Percentiles rank a stretch among this genome's conserved stretches.
Conservation (phyloP, 1,140 invertebrate genomes). For the Brachionus asplanchnoidis region DNA sequence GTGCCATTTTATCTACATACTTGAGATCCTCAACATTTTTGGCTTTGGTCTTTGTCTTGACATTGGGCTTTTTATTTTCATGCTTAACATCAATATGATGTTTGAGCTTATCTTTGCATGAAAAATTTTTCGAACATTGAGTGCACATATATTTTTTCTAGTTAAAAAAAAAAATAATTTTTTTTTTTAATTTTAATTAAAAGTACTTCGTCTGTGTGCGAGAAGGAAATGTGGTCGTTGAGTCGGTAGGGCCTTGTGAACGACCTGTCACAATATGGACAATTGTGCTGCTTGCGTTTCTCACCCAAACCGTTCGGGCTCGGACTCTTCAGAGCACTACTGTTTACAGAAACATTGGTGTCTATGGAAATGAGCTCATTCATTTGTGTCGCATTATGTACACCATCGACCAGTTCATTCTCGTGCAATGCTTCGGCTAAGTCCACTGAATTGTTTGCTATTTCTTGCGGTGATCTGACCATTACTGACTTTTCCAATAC, state of each 20-base stretch:
- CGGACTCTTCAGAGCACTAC: neutral
- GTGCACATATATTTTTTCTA: slow-evolving; percentile 40
- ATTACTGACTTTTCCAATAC: neutral
- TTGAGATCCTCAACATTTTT: slow-evolving; percentile 38
- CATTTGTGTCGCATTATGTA: neutral
- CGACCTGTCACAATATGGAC: slow-evolving; percentile 37
- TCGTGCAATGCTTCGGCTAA: neutral
- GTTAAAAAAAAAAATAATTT: neutral
- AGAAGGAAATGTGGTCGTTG: slow-evolving; percentile 38
- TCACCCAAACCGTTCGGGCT: neutral
- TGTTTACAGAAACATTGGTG: neutral
- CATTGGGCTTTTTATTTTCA: slow-evolving; percentile 39
- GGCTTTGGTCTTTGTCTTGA: neutral
- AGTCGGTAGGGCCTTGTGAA: slow-evolving; percentile 39
- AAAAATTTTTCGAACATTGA: slow-evolving; percentile 37
- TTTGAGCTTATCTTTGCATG: slow-evolving; percentile 40
- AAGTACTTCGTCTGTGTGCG: slow-evolving; percentile 39
- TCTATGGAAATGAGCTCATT: neutral
- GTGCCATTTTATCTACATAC: neutral
- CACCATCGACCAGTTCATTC: neutral
- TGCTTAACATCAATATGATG: slow-evolving; percentile 41
- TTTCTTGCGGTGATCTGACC: slow-evolving; percentile 29
- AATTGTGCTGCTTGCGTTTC: slow-evolving; percentile 41
- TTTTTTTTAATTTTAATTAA: neutral
- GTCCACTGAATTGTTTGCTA: neutral